Conservation (phyloP, 2,888 invertebrate species). For the Ophioninae sp. region DNA sequence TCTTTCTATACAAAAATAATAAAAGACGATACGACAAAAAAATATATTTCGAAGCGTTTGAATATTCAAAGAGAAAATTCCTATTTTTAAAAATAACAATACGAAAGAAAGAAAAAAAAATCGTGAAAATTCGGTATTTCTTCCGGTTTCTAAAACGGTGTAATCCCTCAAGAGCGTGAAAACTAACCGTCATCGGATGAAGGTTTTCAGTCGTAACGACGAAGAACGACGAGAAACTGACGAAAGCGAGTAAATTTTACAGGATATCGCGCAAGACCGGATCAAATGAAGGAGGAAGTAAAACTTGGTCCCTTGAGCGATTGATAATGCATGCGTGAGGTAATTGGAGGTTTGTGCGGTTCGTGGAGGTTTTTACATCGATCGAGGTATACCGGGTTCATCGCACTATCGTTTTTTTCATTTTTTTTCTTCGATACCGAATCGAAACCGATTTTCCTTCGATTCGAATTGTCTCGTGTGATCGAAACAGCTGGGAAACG, state of each 20-base stretch:
- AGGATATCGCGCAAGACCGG: slow-evolving; percentile 22
- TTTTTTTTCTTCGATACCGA: neutral
- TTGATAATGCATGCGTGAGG: slow-evolving; percentile 1
- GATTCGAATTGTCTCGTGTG: neutral
- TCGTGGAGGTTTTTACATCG: slow-evolving; percentile 3
- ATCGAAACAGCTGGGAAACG: neutral
- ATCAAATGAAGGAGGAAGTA: slow-evolving; percentile 9
- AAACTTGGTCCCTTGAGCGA: slow-evolving; percentile 5
- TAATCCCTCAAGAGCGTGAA: neutral
- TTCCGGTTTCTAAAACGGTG: too few species aligned
- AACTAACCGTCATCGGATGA: slow-evolving; percentile 20
- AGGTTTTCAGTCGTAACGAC: neutral
- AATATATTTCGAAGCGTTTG: too few species aligned
- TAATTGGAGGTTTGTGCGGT: neutral
- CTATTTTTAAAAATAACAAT: too few species aligned
- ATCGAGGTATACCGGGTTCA: neutral
- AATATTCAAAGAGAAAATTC: too few species aligned
- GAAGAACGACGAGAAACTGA: slow-evolving; percentile 9
- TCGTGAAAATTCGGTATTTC: too few species aligned
- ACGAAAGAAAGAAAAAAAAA: too few species aligned
- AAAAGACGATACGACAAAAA: too few species aligned
- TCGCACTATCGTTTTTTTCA: neutral
- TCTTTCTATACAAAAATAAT: too few species aligned
- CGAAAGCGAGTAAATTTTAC: neutral
- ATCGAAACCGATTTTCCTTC: neutral